Evolutionary conservation across 2,113 vertebrate species (phyloP), one percentile per base, ranked within the genome.

Genomic region (Eurystomus gularis): DNA sequence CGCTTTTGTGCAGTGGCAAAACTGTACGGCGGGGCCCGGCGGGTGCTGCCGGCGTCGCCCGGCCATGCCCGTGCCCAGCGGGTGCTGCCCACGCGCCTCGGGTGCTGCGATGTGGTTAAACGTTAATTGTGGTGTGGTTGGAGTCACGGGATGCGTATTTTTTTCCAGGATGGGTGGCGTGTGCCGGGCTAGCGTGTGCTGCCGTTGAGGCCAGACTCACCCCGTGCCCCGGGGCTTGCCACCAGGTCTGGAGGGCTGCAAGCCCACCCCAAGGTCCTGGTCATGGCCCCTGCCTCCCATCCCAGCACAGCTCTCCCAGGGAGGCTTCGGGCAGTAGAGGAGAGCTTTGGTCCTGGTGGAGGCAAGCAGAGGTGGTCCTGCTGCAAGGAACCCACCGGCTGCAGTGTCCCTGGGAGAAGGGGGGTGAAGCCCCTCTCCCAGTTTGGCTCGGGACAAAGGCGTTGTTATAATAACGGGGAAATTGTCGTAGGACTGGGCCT

Each of bases 21-120:
- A 39, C 83, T 54, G 37, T 64, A 51, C 2, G 2, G 19, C 17
- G 0, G 33, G 40, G 66, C 49, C 62, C 0, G 26, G 80, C 13
- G 29, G 84, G 90, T 33, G 66, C 85, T 84, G 70, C 40, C 17
- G 3, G 62, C 7, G 1, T 28, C 23, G 0, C 23, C 40, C 23
- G 0, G 37, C 76, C 6, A 0, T 26, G 65, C 58, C 58, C 1
- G 4, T 7, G 24, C 75, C 54, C 11, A 0, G 0, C 17, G 4
- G 40, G 48, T 8, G 52, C 82, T 16, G 39, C 29, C 69, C 23
- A 1, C 20, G 18, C 13, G 49, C 58, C 17, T 0, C 10, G 3
- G 58, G 49, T 10, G 60, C 82, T 13, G 6, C 3, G 5, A 5
- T 7, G 49, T 68, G 3, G 16, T 28, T 20, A 18, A 31, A 28